These are phyloP conservation scores for Melinopterus prodromus DNA, from an alignment of 2,888 invertebrate genomes.

Conservation along the genomic window DNA sequence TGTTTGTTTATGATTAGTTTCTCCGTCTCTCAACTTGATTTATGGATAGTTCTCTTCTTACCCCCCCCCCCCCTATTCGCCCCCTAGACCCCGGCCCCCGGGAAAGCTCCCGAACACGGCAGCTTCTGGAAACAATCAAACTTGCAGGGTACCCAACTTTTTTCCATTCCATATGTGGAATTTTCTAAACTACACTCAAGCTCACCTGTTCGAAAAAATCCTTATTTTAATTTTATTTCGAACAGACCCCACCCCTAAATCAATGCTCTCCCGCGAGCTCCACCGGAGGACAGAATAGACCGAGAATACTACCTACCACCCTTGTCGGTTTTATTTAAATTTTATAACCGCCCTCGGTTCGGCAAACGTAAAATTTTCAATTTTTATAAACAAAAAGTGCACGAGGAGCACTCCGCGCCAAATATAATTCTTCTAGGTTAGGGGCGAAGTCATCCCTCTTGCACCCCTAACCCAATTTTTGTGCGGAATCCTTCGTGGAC, in stretches of 20 bases:
- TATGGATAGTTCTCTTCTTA: constrained; percentile 39
- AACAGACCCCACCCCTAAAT: constrained; percentile 31
- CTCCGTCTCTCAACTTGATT: constrained; percentile 38
- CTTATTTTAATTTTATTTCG: constrained; percentile 14
- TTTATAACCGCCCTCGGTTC: not conserved
- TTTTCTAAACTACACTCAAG: constrained; percentile 38
- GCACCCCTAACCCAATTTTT: not conserved
- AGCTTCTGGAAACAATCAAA: constrained; percentile 49
- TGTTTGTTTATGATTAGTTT: too few relatives aligned
- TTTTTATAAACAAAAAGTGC: not conserved
- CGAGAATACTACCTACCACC: not conserved
- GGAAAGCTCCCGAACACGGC: not conserved
- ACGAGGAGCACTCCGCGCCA: not conserved
- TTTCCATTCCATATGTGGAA: constrained; percentile 48
- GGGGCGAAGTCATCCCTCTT: not conserved
- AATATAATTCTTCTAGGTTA: not conserved
- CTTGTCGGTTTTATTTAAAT: not conserved
- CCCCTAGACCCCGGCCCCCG: constrained; percentile 44
- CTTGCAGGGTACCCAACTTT: constrained; percentile 50
- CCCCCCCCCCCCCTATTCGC: constrained; percentile 43
- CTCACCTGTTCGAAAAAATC: constrained; percentile 42
- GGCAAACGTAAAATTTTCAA: not conserved
- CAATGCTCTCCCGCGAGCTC: constrained; percentile 11
- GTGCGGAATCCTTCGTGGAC: too few relatives aligned
- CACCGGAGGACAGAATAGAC: not conserved